A percentile compares a stretch with the other conserved stretches of the same genome.
These are phyloP conservation scores for Drosophila sechellia DNA, from an alignment of 1,140 invertebrate genomes.

Conservation along the genomic window DNA sequence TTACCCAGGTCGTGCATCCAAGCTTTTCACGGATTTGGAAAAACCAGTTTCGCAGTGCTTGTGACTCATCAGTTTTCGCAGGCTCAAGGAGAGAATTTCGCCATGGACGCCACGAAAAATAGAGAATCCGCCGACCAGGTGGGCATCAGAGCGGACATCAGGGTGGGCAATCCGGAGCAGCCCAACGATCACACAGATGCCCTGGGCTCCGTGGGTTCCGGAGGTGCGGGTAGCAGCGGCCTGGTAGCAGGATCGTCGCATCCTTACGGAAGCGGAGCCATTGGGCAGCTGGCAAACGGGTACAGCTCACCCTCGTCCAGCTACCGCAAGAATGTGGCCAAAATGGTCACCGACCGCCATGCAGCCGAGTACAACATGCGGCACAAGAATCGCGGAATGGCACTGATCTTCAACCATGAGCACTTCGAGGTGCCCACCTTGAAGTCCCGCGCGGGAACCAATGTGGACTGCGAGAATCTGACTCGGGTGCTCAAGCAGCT, in stretches of 20 bases:
- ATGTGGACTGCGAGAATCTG: constrained; percentile 90
- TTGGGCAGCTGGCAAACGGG: constrained; percentile 75
- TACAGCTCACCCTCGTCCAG: constrained; percentile 48
- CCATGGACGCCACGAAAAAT: constrained; percentile 58
- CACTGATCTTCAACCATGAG: constrained; percentile 97
- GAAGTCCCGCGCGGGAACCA: constrained; percentile 89
- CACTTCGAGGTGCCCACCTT: constrained; percentile 88
- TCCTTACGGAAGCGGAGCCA: constrained; percentile 65
- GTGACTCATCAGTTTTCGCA: constrained; percentile 69
- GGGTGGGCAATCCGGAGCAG: constrained; percentile 34
- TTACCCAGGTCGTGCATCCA: constrained; percentile 10
- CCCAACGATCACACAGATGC: constrained; percentile 72
- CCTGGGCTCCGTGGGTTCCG: constrained; percentile 48
- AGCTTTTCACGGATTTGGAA: constrained; percentile 1
- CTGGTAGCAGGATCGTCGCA: constrained; percentile 16
- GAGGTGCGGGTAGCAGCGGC: constrained; percentile 15
- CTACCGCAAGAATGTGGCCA: constrained; percentile 81
- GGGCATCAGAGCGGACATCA: constrained; percentile 68
- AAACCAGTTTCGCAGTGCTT: constrained; percentile 36
- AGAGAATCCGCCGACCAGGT: constrained; percentile 71
- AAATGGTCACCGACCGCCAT: constrained; percentile 89
- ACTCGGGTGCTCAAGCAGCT: constrained; percentile 88
- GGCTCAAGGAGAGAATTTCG: constrained; percentile 48
- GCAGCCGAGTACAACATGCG: constrained; percentile 94
- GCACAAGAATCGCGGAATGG: constrained; percentile 91